These are phyloP conservation scores for Ophraella communa DNA, from an alignment of 2,888 invertebrate species.

Conservation along the genomic window DNA sequence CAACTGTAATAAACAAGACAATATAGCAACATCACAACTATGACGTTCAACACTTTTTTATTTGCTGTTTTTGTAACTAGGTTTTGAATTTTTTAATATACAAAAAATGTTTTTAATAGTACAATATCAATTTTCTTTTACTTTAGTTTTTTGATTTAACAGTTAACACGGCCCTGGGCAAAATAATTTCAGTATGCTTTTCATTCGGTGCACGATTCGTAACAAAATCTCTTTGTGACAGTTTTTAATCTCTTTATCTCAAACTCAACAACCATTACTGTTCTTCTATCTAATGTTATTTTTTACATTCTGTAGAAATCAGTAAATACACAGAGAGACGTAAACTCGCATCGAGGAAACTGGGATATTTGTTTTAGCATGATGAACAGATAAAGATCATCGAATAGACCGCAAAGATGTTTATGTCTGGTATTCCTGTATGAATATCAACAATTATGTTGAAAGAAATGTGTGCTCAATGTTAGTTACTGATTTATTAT, in stretches of 20 bases:
- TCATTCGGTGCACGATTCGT: background rate
- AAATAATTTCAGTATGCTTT: background rate
- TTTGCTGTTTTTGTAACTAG: too few species aligned
- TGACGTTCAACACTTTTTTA: too few species aligned
- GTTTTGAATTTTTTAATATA: too few species aligned
- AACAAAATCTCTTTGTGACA: background rate
- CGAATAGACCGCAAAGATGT: conserved; percentile 4
- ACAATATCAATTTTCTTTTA: too few species aligned
- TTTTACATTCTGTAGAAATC: background rate
- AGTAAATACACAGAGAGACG: background rate
- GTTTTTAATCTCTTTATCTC: conserved; percentile 4
- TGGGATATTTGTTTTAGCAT: background rate
- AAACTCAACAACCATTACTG: background rate
- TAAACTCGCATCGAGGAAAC: background rate
- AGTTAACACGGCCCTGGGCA: background rate
- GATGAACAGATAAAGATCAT: conserved; percentile 6
- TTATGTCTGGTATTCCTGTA: conserved; percentile 7
- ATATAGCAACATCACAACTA: too few species aligned
- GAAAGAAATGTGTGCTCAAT: conserved; percentile 3
- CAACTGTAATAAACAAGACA: too few species aligned
- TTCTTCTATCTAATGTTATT: background rate
- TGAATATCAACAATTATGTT: conserved; percentile 11
- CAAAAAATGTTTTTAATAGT: too few species aligned
- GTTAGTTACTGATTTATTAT: conserved; percentile 4
- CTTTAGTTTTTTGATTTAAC: too few species aligned